These are phyloP conservation scores for Mnemiopsis leidyi DNA, from an alignment of 37 sponge, comb jelly and placozoan genomes.

Conservation along the genomic window DNA sequence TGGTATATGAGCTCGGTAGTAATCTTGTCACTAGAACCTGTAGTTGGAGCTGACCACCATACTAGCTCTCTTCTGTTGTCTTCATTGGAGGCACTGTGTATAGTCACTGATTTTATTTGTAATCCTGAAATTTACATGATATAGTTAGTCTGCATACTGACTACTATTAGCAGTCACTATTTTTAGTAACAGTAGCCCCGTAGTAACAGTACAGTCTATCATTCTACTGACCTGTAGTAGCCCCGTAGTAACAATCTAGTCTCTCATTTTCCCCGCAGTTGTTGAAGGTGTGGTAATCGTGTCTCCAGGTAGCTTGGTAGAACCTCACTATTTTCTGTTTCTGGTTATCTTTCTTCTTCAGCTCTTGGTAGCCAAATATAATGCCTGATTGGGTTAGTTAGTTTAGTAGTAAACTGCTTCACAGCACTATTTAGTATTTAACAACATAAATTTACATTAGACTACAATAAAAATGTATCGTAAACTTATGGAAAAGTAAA, in stretches of 20 bases:
- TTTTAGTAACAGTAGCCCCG: not conserved
- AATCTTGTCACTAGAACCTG: not conserved
- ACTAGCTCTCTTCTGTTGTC: not conserved
- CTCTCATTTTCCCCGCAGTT: not conserved
- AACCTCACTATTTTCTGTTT: not conserved
- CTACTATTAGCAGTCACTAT: not conserved
- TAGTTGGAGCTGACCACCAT: constrained; percentile 1
- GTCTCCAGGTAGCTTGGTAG: constrained; percentile 37
- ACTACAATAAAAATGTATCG: too few relatives aligned
- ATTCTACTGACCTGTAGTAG: not conserved
- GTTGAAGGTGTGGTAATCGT: constrained; percentile 27
- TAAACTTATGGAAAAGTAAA: too few relatives aligned
- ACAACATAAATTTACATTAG: too few relatives aligned
- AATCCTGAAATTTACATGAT: not conserved
- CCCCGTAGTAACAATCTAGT: not conserved
- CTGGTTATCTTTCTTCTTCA: not conserved
- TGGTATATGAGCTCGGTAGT: constrained; percentile 14
- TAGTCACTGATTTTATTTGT: constrained; percentile 16
- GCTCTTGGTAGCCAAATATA: not conserved
- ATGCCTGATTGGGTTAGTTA: too few relatives aligned
- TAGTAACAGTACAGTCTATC: too few relatives aligned
- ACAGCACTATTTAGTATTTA: too few relatives aligned
- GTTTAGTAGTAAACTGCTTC: too few relatives aligned
- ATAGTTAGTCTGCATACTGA: not conserved
- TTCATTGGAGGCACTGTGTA: not conserved